These are phyloP conservation scores for Tuberolachnus salignus DNA, from an alignment of 2,888 invertebrate genomes.

Conservation along the genomic window DNA sequence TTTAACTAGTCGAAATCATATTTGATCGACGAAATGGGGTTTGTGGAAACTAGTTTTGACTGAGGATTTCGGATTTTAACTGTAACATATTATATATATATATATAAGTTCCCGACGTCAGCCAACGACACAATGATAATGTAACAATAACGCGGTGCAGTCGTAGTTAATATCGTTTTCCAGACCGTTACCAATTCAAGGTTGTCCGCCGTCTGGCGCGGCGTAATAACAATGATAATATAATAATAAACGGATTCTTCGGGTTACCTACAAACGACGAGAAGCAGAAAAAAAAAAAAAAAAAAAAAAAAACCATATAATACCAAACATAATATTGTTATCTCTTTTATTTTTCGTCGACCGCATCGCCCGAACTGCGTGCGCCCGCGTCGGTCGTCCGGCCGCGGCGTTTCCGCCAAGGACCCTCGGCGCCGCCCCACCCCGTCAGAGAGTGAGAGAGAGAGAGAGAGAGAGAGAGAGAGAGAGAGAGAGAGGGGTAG, in stretches of 20 bases:
- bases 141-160: not conserved
- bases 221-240: not conserved
- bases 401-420: slow-evolving; percentile 1
- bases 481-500: not conserved
- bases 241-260: slow-evolving; percentile 16
- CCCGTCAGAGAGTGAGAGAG: not conserved
- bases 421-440: not conserved
- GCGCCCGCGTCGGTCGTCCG: not conserved
- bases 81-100: too few relatives aligned
- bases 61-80: too few relatives aligned
- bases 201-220: not conserved
- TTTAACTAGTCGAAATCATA: too few relatives aligned
- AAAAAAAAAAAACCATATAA: not conserved
- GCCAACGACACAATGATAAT: too few relatives aligned
- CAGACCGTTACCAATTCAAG: slow-evolving; percentile 46
- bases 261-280: not conserved
- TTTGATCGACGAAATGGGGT: too few relatives aligned
- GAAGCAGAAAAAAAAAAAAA: not conserved
- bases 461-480: too few relatives aligned
- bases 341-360: not conserved
- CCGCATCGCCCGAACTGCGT: not conserved
- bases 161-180: not conserved
- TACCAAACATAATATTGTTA: not conserved
- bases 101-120: not conserved
- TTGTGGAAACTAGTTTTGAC: too few relatives aligned